Evolutionary conservation across 2,797 vertebrate species (phyloP), one percentile per base, ranked within the genome.

Genomic region (Astyanax mexicanus): DNA sequence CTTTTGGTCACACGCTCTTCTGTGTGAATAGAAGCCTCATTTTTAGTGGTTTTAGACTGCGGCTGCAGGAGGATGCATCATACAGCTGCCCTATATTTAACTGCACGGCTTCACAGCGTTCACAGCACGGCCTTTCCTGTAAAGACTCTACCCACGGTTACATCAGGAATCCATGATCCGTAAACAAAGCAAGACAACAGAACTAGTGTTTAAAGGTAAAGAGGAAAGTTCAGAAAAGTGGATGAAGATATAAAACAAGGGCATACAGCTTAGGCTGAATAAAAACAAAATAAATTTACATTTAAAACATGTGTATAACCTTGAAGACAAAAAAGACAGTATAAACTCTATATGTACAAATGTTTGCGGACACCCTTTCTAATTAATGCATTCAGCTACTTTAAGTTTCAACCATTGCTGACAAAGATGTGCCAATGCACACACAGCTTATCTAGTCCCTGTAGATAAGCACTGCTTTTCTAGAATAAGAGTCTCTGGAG

Each of bases 11-110:
- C 54, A 55, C 1, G 0, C 9, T 1, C 1, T 13, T 12, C 25
- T 15, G 13, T 55, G 25, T 55, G 21, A 29, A 55, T 4, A 6
- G 23, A 51, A 13, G 25, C 25, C 3, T 55, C 25, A 19, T 44
- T 52, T 45, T 45, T 52, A n/a, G 25, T 64, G 74, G 57, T 35
- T 70, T 62, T 3, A 51, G 65, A 49, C 38, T 37, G 29, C 13
- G 57, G 25, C 32, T 76, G 49, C 9, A 49, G 13, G 17, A 40
- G 45, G 37, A 13, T 15, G n/a, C 9, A 10, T 64, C 57, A 44
- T 3, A 25, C 2, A 17, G 21, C 45, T 21, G 12, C 25, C 19
- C 29, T 23, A 21, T 23, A 35, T 62, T 51, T 60, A 67, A 60
- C 73, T 27, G 23, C 23, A 10, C 15, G 27, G n/a, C 37, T 3